These are phyloP conservation scores for Acleris cristana DNA, from an alignment of 2,888 invertebrate species.

Conservation along the genomic window DNA sequence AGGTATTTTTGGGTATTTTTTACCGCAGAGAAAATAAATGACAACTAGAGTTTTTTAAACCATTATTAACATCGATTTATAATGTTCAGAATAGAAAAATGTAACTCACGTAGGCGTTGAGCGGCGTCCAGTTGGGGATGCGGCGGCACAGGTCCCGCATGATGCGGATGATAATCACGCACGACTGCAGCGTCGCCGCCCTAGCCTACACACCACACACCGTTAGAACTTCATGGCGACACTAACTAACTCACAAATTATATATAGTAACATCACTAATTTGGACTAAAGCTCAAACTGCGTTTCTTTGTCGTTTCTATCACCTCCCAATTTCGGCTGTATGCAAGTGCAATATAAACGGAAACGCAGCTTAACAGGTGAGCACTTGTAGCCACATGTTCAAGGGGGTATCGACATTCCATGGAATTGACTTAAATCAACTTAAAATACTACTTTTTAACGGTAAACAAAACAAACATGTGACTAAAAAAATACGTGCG, in stretches of 20 bases:
- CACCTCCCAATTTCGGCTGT: constrained; percentile 61
- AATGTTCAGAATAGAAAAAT: not conserved
- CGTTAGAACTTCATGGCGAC: not conserved
- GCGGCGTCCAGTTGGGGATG: constrained; percentile 96
- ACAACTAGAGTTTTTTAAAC: no score
- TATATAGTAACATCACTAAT: constrained; percentile 46
- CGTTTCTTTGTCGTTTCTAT: constrained; percentile 58
- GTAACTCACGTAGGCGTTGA: constrained; percentile 95
- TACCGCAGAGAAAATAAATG: no score
- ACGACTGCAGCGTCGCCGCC: constrained; percentile 97
- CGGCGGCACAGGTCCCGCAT: constrained; percentile 97
- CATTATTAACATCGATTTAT: not conserved
- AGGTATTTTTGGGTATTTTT: no score
- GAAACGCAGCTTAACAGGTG: constrained; percentile 71
- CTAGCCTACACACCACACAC: constrained; percentile 88
- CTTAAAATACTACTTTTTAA: constrained; percentile 51
- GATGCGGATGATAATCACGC: constrained; percentile 97
- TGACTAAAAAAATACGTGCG: constrained; percentile 78
- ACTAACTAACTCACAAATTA: no score
- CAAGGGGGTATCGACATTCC: constrained; percentile 60
- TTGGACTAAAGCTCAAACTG: constrained; percentile 58
- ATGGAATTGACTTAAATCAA: constrained; percentile 38
- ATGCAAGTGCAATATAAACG: constrained; percentile 63
- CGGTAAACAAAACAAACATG: constrained; percentile 74
- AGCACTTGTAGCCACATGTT: constrained; percentile 82